Conservation (phyloP, 2,797 vertebrate species). For the Emys orbicularis region DNA sequence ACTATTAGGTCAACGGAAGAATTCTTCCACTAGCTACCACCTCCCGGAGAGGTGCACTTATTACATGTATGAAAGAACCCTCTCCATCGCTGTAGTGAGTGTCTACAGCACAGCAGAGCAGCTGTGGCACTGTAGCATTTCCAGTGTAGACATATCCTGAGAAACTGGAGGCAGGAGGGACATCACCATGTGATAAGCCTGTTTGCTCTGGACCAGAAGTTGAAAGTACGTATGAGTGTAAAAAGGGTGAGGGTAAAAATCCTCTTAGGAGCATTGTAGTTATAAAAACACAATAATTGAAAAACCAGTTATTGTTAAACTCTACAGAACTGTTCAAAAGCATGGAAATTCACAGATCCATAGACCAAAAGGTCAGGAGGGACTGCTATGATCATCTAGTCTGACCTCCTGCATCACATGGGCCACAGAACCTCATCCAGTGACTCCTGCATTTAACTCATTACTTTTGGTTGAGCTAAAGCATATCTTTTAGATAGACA, state of each 20-base stretch:
- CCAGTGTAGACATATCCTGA: neutral
- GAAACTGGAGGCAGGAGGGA: neutral
- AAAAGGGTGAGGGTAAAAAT: neutral
- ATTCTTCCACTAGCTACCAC: neutral
- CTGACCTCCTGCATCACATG: neutral
- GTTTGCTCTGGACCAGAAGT: neutral
- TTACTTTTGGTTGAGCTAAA: constrained; percentile 1
- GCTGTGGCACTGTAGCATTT: neutral
- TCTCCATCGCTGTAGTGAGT: neutral
- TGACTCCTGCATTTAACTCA: neutral
- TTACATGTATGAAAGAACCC: neutral
- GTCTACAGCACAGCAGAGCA: no score
- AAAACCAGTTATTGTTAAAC: neutral
- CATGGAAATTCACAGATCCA: neutral
- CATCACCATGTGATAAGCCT: neutral
- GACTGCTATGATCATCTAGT: neutral
- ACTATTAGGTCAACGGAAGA: neutral
- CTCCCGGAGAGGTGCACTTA: neutral
- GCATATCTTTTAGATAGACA: neutral
- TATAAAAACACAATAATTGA: rapidly evolving
- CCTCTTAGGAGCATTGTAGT: neutral
- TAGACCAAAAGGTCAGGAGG: neutral
- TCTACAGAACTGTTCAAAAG: neutral
- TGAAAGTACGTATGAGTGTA: rapidly evolving
- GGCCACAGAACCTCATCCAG: neutral